A percentile compares a stretch with the other conserved stretches of the same genome.
Conservation (phyloP, 2,888 invertebrate genomes). For the Phanerotoma sp. region DNA sequence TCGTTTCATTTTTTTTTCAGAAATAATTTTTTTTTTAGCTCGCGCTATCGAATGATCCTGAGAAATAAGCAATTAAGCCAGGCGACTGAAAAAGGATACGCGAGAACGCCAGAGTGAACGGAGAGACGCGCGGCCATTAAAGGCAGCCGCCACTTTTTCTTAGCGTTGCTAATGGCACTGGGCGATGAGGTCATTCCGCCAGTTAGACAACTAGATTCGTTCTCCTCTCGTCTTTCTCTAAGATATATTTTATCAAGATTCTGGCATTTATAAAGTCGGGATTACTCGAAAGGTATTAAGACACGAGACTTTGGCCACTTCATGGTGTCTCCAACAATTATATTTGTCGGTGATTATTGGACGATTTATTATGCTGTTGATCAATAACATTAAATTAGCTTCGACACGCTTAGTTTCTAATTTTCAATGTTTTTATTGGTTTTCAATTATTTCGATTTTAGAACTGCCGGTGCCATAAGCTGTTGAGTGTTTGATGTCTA, state of each 20-base stretch:
- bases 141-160: constrained; percentile 48
- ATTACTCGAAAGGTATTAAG: not conserved
- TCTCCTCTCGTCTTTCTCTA: constrained; percentile 15
- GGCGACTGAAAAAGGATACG: constrained; percentile 44
- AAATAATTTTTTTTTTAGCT: not conserved
- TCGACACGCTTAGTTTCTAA: no score
- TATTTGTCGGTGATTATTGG: no score
- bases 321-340: no score
- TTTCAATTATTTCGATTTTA: no score
- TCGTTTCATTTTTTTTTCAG: constrained; percentile 2
- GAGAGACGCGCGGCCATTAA: constrained; percentile 41
- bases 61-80: constrained; percentile 50
- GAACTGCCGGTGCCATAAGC: no score
- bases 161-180: constrained; percentile 38
- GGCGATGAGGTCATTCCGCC: constrained; percentile 48
- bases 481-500: no score
- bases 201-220: constrained; percentile 45
- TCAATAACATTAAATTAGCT: no score
- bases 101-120: constrained; percentile 22
- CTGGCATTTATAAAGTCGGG: not conserved
- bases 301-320: not conserved
- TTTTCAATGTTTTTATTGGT: no score
- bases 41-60: constrained; percentile 38
- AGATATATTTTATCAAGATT: constrained; percentile 7
- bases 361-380: no score